These are phyloP conservation scores for Plutella xylostella DNA, from an alignment of 2,888 invertebrate genomes.

Conservation along the genomic window DNA sequence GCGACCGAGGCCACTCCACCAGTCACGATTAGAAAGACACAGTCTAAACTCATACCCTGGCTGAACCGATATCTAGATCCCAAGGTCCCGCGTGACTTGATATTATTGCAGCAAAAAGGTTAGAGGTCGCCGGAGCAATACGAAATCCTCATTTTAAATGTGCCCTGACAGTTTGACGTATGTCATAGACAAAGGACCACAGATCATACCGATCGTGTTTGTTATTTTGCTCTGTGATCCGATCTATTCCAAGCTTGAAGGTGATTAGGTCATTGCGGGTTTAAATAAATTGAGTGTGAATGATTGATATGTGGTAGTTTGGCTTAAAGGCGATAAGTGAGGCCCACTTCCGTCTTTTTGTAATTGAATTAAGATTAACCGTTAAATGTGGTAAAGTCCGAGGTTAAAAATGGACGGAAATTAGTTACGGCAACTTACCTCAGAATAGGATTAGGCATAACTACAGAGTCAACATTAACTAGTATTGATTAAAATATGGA, in stretches of 20 bases:
- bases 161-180: slow-evolving; percentile 38
- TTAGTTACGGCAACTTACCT: too few species aligned
- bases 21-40: slow-evolving; percentile 50
- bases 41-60: slow-evolving; percentile 12
- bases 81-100: slow-evolving; percentile 57
- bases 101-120: slow-evolving; percentile 39
- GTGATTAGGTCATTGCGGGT: not conserved
- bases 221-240: too few species aligned
- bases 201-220: not conserved
- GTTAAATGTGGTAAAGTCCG: not conserved
- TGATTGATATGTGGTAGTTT: not conserved
- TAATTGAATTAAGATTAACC: not conserved
- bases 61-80: slow-evolving; percentile 29
- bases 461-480: too few species aligned
- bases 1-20: slow-evolving; percentile 43
- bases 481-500: too few species aligned
- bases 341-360: not conserved
- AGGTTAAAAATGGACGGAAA: too few species aligned
- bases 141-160: slow-evolving; percentile 22
- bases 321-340: not conserved
- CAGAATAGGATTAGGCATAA: not conserved
- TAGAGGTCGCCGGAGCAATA: slow-evolving; percentile 29
- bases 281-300: not conserved
- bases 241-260: too few species aligned
- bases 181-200: slow-evolving; percentile 29